These are phyloP conservation scores for Atethmia centrago DNA, from an alignment of 2,888 invertebrate species.

Conservation along the genomic window DNA sequence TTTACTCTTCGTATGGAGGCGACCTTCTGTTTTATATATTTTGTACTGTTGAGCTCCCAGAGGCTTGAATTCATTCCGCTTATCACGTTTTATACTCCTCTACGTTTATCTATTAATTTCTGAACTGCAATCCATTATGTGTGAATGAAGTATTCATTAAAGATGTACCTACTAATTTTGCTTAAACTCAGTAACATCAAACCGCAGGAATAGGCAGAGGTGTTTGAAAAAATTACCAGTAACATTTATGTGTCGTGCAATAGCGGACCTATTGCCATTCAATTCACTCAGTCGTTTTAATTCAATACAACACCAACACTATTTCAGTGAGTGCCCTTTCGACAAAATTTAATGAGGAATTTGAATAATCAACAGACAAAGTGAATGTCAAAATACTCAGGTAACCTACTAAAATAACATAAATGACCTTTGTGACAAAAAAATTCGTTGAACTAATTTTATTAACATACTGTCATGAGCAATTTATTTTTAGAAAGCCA, in stretches of 20 bases:
- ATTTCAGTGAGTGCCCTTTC: not conserved
- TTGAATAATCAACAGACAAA: not conserved
- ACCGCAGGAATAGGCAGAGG: not conserved
- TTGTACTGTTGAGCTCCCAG: constrained; percentile 66
- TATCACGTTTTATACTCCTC: constrained; percentile 75
- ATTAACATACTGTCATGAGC: constrained; percentile 18
- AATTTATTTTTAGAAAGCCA: constrained; percentile 16
- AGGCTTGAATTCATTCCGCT: constrained; percentile 81
- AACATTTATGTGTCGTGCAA: not conserved
- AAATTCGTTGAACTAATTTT: constrained; percentile 9
- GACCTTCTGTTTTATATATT: constrained; percentile 6
- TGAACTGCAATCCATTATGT: constrained; percentile 20
- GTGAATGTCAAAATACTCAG: not conserved
- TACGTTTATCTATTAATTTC: constrained; percentile 45
- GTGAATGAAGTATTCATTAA: constrained; percentile 1
- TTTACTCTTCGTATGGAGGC: not conserved
- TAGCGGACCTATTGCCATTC: not conserved
- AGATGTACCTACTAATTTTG: not conserved
- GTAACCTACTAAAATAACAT: not conserved
- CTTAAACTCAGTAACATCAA: not conserved
- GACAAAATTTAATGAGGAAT: not conserved
- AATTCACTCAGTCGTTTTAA: not conserved
- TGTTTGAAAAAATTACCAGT: not conserved
- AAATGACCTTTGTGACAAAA: not conserved
- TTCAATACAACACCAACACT: not conserved